Base-by-base conservation (phyloP, 1,140 invertebrate genomes). In the Goniozus legneri region DNA sequence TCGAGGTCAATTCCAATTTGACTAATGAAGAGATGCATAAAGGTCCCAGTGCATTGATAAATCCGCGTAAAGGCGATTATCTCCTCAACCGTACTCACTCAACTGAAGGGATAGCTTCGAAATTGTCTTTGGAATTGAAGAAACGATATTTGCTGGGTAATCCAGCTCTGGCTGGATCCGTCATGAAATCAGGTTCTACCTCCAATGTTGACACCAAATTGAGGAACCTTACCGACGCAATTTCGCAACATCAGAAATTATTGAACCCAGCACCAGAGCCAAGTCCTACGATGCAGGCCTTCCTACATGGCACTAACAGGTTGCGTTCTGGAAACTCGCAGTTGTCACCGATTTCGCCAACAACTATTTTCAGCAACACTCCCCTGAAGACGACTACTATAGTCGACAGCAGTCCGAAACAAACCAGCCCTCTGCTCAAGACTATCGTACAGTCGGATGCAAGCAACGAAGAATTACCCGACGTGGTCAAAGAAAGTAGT, bases 181-280 rank as follows among this genome's bases (percentile, higher is more conserved):
- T 90, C 3, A 81, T 86, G 56, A 91, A 91, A 60, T 91, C 89
- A 0, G 89, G 88, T n/a, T 91, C 89, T 14, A 84, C 88, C 0
- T 87, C 88, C 1, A 87, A 89, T 41, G 77, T 93, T 7, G 90
- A 92, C 60, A 88, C 86, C 1, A 87, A 87, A 60, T 80, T 94
- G 34, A 85, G 88, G 69, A 88, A 83, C 35, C 85, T 93, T 51
- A 83, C 89, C 27, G 88, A 87, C 19, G 87, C 85, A 44, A 93
- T 94, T 47, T 91, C 89, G 1, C 90, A 93, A 64, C 87, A 90
- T 56, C 91, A 95, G 62, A 93, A 93, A 61, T 70, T 92, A 46
- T 64, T 94, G 24, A 87, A 91, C 69, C 88, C 89, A 0, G 87
- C 89, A 0, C 78, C 85, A 0, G 82, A 85, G 49, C 84, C 86